Base-by-base conservation (phyloP, 1,140 invertebrate genomes). In the Tetragonula clypearis region DNA sequence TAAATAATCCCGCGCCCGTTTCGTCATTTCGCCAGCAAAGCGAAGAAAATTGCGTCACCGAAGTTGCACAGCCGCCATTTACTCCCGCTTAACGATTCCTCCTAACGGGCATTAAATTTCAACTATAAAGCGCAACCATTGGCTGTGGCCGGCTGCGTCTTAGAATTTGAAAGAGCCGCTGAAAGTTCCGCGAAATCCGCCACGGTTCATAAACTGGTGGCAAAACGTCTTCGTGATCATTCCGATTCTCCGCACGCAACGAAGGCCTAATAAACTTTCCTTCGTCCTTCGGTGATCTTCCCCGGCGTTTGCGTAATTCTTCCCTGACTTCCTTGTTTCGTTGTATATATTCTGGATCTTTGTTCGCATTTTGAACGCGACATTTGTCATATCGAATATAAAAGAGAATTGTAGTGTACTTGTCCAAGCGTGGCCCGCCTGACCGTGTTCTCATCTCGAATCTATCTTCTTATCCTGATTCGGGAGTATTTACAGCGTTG, bases 21-120 rank as follows among this genome's bases (percentile, higher is more conserved):
- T 60, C 41, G 21, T 79, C 69, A 58, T 84, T 84, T 79, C 35
- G 58, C 68, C 71, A 26, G 41, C 8, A 60, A 60, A 79, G 75
- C 65, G 30, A 30, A 68, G 55, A 78, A 78, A 62, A 84, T 84
- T 79, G 82, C 82, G 66, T 84, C 82, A 71, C 26, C 23, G 81
- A 49, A 56, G 56, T 73, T 73, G 30, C 49, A 55, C 58, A 35
- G 71, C 71, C n/a, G 21, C 79, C 53, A n/a, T 55, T 75, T 66
- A 23, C n/a, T 74, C 55, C 55, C 30, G 58, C 3, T n/a, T 23
- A 74, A 56, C 55, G 65, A 56, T 78, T 30, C 35, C n/a, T 30
- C 0, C 55, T 69, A 41, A 77, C 74, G 21, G 75, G 55, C 75
- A 60, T 78, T 58, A 69, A 77, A 78, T 83, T 79, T 79, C 75